Base-by-base conservation (phyloP, 1,140 invertebrate genomes). In the Caenorhabditis latens region DNA sequence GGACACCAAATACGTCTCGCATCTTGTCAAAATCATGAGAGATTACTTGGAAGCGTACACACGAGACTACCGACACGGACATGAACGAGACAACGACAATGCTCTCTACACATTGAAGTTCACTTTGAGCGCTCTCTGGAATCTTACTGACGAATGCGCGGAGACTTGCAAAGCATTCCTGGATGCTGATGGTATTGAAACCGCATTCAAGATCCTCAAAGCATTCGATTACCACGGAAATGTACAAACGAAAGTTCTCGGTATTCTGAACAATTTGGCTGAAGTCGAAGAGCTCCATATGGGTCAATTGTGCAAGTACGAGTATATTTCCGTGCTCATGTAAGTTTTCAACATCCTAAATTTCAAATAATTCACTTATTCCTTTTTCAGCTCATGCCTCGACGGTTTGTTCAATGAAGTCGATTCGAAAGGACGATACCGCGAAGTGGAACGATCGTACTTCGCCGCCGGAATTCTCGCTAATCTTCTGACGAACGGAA, bases 391-490 rank as follows among this genome's bases (percentile, higher is more conserved):
- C 50, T 55, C 48, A 43, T 82, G 84, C 21, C 83, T 87, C 14
- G 84, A 86, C 32, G 71, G 79, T 21, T 16, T 58, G 16, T 84
- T 50, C 42, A 40, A 46, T 84, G 11, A 88, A 84, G 84, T 84
- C 88, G 24, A 87, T 94, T 93, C 85, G 86, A 91, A 42, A 92
- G 96, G 32, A 92, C 96, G 63, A 93, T 94, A 90, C 95, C 95
- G 2, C 93, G 94, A 53, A 89, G 96, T 96, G 89, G 96, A 96
- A 92, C 95, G 96, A 24, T 95, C 95, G 90, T 96, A 96, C 92
- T 96, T 96, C 93, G 95, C 95, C 19, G 95, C 95, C 82, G 96
- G 96, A 6, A 96, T 96, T 86, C 94, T 96, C 53, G 95, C 96
- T 24, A 95, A 96, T 93, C 91, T 96, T 40, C 95, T 90, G 95